phyloP scores from a whole-genome alignment of 2,113 vertebrate genomes.

The Microcebus ravelobensis region DNA sequence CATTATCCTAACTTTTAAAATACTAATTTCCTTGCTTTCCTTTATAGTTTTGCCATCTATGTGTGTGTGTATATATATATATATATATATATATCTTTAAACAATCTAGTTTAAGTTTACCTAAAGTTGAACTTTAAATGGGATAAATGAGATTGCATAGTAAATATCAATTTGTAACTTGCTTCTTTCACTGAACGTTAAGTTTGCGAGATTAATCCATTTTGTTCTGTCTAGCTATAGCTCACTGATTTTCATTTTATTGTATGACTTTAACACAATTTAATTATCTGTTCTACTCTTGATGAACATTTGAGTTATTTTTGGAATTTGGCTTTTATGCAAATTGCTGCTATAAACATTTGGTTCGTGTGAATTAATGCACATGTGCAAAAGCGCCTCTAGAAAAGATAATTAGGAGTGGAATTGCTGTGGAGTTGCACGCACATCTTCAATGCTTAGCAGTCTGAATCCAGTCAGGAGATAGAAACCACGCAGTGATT shows the following conservation, averaged over 20 bases:
- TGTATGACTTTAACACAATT: neutral
- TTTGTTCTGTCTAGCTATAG: neutral
- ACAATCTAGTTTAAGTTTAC: neutral
- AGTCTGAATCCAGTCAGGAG: neutral
- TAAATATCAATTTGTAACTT: neutral
- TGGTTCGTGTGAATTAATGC: neutral
- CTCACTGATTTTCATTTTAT: neutral
- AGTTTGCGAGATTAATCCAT: neutral
- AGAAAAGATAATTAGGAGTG: neutral
- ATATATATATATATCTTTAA: neutral
- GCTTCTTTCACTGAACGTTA: neutral
- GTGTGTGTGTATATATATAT: neutral
- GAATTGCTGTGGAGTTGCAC: neutral
- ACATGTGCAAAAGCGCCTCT: neutral
- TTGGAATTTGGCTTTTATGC: neutral
- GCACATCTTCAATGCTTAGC: neutral
- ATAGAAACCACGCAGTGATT: neutral
- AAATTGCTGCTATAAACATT: neutral
- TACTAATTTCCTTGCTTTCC: neutral
- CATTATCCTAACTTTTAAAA: neutral
- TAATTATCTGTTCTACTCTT: neutral
- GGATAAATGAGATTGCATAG: neutral
- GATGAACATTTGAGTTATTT: neutral
- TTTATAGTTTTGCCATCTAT: neutral
- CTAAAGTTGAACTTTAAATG: neutral